phyloP scores from a whole-genome alignment of 2,797 vertebrate species.

The Prunella strophiata region DNA sequence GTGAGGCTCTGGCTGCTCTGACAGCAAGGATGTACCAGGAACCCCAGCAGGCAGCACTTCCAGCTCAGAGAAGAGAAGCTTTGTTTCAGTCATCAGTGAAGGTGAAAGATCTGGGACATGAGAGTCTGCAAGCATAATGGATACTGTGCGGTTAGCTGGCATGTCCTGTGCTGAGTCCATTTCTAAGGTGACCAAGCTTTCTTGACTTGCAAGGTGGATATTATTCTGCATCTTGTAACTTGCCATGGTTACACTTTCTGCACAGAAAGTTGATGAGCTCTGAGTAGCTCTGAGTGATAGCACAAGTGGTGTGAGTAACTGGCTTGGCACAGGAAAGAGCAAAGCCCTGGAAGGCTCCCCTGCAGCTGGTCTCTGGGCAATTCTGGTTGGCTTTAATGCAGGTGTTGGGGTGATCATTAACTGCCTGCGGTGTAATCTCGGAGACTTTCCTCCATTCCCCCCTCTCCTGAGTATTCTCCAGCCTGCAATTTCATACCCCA shows the following conservation, averaged over 20 bases:
- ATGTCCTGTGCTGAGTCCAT: not conserved
- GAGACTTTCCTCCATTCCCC: not conserved
- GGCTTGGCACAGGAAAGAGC: not conserved
- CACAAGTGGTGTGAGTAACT: not conserved
- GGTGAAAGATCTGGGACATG: conserved; percentile 8
- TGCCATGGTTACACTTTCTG: not conserved
- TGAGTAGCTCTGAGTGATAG: not conserved
- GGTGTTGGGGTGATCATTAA: conserved; percentile 46
- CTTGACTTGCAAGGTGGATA: not conserved
- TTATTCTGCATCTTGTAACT: not conserved
- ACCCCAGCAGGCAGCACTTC: not conserved
- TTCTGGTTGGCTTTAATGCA: not conserved
- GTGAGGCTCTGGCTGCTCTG: not conserved
- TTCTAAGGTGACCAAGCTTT: not conserved
- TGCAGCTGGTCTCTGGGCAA: not conserved
- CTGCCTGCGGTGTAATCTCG: not conserved
- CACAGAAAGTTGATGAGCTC: not conserved
- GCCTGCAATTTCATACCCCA: conserved; percentile 49
- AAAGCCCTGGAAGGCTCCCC: not conserved
- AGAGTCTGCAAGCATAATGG: not conserved
- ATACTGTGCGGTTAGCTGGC: not conserved
- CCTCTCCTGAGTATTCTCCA: conserved; percentile 65
- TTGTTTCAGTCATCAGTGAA: not conserved
- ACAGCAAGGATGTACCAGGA: not conserved
- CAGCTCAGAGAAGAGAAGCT: not conserved